phyloP scores from a whole-genome alignment of 2,113 vertebrate species.

The Nestor notabilis region DNA sequence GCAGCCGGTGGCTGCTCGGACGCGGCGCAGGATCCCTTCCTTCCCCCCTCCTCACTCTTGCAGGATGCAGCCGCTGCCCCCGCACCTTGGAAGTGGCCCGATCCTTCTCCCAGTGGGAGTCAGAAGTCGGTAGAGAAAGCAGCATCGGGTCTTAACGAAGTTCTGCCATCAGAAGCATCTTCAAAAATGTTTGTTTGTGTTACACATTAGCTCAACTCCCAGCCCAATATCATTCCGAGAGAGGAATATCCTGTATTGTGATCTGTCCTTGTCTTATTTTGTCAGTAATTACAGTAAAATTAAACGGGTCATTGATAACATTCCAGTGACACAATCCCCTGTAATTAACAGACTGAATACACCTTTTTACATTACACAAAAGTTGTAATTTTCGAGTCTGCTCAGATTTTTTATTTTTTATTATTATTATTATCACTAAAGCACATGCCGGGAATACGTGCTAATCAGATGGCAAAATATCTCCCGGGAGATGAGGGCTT shows the following conservation, averaged over 20 bases:
- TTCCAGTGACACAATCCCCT: conserved; percentile 61
- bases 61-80: not conserved
- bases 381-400: conserved; percentile 69
- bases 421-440: not conserved
- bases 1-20: not conserved
- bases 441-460: not conserved
- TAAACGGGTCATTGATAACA: conserved; percentile 72
- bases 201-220: not conserved
- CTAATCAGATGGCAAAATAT: not conserved
- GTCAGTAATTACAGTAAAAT: conserved; percentile 74
- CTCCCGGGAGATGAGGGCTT: not conserved
- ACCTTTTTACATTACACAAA: conserved; percentile 61
- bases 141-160: not conserved
- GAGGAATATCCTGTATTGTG: conserved; percentile 64
- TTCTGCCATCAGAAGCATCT: not conserved
- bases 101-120: not conserved
- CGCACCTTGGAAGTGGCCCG: not conserved
- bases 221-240: conserved; percentile 32
- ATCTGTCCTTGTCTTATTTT: conserved; percentile 66
- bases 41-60: not conserved
- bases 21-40: not conserved
- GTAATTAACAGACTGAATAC: conserved; percentile 72
- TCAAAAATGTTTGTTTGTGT: conserved; percentile 28
- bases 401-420: not conserved
- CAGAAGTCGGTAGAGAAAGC: not conserved